Conservation (phyloP, 2,888 invertebrate genomes). For the Rapana venosa region DNA sequence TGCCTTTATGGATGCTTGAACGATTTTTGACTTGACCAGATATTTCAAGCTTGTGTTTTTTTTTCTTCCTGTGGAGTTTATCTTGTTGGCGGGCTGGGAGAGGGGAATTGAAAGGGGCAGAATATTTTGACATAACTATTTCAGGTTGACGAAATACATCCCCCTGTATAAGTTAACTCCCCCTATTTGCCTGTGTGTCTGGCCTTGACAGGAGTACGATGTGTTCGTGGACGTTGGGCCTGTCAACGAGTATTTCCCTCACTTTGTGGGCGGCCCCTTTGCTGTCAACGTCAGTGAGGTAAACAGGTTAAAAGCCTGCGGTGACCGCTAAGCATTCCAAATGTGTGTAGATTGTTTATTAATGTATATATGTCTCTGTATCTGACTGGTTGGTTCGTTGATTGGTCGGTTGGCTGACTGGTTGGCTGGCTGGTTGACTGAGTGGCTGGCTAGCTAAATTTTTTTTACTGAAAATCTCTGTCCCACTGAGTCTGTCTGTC, state of each 20-base stretch:
- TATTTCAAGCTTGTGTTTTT: no score
- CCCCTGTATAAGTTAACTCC: neutral
- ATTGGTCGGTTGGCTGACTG: neutral
- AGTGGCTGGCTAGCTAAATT: no score
- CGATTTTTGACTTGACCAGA: no score
- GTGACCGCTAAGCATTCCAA: no score
- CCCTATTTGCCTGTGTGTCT: neutral
- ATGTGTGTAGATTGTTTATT: neutral
- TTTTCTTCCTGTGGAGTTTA: no score
- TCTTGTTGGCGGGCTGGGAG: no score
- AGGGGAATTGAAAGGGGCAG: no score
- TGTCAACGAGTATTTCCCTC: constrained; percentile 47
- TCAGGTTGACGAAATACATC: no score
- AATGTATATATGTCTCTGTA: neutral
- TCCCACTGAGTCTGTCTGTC: neutral
- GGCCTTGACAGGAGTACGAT: constrained; percentile 32
- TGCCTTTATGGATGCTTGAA: no score
- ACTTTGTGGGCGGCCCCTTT: constrained; percentile 37
- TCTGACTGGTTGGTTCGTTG: neutral
- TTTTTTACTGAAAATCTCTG: neutral
- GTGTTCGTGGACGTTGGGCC: constrained; percentile 38
- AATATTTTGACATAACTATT: no score
- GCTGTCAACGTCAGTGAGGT: constrained; percentile 44
- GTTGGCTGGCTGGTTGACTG: no score
- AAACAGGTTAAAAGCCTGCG: neutral